Conservation (phyloP, 1,140 invertebrate genomes). For the Saccostrea echinata region DNA sequence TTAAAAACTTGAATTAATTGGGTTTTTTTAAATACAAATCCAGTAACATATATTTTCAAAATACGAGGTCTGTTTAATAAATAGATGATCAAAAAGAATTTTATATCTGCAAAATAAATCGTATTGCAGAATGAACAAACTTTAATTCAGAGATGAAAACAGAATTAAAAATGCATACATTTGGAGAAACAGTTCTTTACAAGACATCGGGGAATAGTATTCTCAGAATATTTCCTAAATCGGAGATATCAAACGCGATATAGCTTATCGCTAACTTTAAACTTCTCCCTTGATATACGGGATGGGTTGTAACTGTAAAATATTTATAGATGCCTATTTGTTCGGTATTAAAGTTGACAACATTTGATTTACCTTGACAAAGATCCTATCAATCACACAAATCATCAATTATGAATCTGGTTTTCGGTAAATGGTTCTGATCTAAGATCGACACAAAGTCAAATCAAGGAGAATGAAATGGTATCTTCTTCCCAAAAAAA, state of each 20-base stretch:
- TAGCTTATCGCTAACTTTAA: not conserved
- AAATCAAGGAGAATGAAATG: no score
- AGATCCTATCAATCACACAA: not conserved
- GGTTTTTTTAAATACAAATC: not conserved
- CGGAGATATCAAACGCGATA: constrained; percentile 7
- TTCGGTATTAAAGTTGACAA: not conserved
- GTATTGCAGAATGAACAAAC: not conserved
- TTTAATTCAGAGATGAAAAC: not conserved
- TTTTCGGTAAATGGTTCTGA: not conserved
- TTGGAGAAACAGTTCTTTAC: not conserved
- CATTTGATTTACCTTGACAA: constrained; percentile 16
- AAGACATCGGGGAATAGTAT: not conserved
- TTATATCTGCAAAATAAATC: not conserved
- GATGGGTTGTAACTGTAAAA: not conserved
- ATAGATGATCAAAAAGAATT: not conserved
- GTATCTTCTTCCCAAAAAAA: no score
- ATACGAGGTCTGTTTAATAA: not conserved
- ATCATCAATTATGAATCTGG: not conserved
- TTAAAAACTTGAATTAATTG: not conserved
- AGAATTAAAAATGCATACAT: not conserved
- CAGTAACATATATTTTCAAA: not conserved
- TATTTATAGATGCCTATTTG: constrained; percentile 14
- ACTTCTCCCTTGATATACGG: not conserved
- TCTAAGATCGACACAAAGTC: no score
- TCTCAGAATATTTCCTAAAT: not conserved